These are phyloP conservation scores for Tetanocera ferruginea DNA, from an alignment of 2,888 invertebrate species.

Conservation along the genomic window DNA sequence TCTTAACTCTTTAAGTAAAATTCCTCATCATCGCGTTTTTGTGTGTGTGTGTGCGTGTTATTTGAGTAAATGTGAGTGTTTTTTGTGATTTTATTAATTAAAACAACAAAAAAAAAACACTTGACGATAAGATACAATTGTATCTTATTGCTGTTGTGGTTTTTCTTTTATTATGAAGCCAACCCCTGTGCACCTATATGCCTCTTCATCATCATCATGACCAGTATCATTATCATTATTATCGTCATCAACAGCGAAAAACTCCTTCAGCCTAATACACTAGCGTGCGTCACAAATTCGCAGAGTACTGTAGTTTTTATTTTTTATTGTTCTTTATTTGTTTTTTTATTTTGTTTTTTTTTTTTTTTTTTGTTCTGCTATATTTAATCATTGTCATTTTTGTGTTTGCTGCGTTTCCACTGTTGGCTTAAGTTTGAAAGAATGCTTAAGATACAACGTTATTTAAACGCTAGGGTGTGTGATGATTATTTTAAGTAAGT, in stretches of 20 bases:
- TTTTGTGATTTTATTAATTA: background rate
- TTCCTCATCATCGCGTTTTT: slow-evolving; percentile 56
- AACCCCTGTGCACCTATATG: background rate
- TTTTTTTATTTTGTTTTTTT: background rate
- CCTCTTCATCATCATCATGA: no score
- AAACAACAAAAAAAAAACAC: background rate
- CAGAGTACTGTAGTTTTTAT: background rate
- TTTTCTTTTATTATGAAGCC: background rate
- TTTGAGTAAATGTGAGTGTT: background rate
- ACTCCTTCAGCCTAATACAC: background rate
- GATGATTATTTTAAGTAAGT: background rate
- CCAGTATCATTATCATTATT: background rate
- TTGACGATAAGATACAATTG: slow-evolving; percentile 22
- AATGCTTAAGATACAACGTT: background rate
- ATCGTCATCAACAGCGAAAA: background rate
- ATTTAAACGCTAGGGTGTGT: background rate
- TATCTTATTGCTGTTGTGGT: slow-evolving; percentile 6
- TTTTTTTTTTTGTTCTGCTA: no score
- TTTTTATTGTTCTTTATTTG: no score
- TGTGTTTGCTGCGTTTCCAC: slow-evolving; percentile 10
- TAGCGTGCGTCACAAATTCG: slow-evolving; percentile 23
- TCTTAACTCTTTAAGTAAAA: slow-evolving; percentile 57
- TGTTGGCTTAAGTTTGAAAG: background rate
- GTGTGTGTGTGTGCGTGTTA: slow-evolving; percentile 17
- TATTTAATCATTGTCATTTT: background rate